Evolutionary conservation across 2,113 vertebrate species (phyloP).

Genomic region (Eolophus roseicapilla): DNA sequence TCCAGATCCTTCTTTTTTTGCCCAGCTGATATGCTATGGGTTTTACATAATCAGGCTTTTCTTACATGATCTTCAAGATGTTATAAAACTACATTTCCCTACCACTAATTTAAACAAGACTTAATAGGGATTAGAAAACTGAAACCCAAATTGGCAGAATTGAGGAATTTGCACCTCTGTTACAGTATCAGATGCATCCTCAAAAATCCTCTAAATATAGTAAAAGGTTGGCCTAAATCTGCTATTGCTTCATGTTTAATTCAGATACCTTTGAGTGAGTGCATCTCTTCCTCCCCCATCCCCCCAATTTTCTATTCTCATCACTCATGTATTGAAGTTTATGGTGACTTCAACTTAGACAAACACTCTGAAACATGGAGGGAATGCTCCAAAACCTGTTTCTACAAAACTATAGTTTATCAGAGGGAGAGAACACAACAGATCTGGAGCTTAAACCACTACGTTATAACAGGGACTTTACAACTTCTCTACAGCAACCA

Average conservation of each 20-base stretch:
- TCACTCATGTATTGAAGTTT: background rate
- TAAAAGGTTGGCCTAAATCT: conserved; percentile 16
- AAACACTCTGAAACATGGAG: background rate
- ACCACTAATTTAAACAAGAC: background rate
- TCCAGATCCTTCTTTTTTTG: background rate
- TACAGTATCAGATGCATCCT: background rate
- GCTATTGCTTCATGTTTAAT: conserved; percentile 42
- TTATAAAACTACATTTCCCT: background rate
- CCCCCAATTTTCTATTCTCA: background rate
- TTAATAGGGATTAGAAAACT: background rate
- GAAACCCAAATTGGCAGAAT: background rate
- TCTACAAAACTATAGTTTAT: background rate
- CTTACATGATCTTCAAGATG: background rate
- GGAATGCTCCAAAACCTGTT: background rate
- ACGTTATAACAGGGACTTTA: background rate
- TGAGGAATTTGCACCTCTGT: background rate
- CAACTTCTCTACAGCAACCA: background rate
- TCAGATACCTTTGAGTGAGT: background rate
- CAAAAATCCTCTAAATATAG: conserved; percentile 3
- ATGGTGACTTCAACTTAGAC: background rate
- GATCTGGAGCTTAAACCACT: background rate
- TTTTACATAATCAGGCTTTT: background rate
- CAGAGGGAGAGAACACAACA: background rate
- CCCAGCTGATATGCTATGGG: background rate
- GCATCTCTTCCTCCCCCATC: background rate